Conservation (phyloP, 64 coral and sea anemone genomes). For the Trachythela sp. region DNA sequence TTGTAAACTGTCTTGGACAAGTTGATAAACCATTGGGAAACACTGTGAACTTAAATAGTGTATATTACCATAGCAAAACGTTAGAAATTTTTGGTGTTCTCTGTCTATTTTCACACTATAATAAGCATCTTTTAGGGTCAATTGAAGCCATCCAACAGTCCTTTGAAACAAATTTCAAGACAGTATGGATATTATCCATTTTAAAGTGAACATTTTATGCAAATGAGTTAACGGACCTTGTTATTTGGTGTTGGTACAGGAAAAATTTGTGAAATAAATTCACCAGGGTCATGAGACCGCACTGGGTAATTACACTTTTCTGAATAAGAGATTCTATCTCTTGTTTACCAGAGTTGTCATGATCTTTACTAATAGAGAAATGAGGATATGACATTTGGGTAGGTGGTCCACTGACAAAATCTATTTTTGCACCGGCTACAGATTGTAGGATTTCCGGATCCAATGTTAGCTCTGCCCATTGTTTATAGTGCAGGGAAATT, state of each 20-base stretch:
- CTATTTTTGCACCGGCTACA: background rate
- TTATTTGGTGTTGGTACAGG: background rate
- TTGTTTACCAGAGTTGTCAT: background rate
- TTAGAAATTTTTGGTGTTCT: background rate
- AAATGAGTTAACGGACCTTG: background rate
- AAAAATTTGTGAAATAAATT: background rate
- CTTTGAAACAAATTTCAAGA: background rate
- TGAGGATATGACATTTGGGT: background rate
- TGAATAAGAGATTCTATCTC: background rate
- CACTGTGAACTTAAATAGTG: background rate
- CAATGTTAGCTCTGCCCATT: background rate
- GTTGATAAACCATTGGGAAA: background rate
- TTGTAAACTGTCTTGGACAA: conserved; percentile 7
- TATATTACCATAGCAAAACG: background rate
- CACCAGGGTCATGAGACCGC: background rate
- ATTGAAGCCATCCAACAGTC: conserved; percentile 6
- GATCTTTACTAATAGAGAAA: background rate
- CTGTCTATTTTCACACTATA: conserved; percentile 2
- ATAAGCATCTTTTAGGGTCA: conserved; percentile 8
- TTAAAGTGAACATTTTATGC: background rate
- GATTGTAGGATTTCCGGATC: background rate
- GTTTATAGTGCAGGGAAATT: background rate
- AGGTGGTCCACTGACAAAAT: background rate
- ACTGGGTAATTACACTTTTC: background rate
- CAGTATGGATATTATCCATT: conserved; percentile 20